phyloP scores from a whole-genome alignment of 1,140 invertebrate genomes.

The Aphis craccivora region DNA sequence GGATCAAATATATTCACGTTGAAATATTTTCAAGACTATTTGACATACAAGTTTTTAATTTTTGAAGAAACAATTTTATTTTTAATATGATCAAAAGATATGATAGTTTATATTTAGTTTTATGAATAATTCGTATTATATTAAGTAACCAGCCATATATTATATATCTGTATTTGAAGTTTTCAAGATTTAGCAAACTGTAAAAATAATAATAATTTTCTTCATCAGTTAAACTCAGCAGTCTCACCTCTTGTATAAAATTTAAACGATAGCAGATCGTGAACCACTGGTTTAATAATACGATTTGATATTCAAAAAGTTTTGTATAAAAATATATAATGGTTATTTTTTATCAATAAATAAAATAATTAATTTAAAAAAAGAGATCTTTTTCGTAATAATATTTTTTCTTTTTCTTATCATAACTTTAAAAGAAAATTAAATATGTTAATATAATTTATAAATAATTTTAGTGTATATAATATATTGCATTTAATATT shows the following conservation, averaged over 20 bases:
- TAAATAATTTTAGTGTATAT: background rate
- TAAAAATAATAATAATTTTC: constrained; percentile 23
- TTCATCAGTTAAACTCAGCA: background rate
- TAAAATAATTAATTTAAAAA: constrained; percentile 4
- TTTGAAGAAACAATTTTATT: background rate
- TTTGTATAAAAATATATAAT: background rate
- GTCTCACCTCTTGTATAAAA: background rate
- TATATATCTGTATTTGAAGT: background rate
- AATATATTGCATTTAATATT: background rate
- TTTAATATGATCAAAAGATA: background rate
- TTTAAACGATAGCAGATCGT: constrained; percentile 12
- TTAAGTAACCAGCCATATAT: background rate
- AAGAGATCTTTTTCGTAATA: background rate
- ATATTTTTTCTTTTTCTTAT: background rate
- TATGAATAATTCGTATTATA: constrained; percentile 7
- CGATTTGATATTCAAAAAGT: background rate
- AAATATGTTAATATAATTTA: background rate
- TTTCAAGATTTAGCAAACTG: background rate
- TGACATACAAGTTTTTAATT: background rate
- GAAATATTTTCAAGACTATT: background rate
- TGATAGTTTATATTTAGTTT: background rate
- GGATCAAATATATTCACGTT: background rate
- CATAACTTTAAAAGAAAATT: background rate
- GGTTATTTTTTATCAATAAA: constrained; percentile 8
- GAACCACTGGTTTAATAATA: background rate